Evolutionary conservation across 1,140 invertebrate species (phyloP).

Genomic region (Zelostemma sp.): DNA sequence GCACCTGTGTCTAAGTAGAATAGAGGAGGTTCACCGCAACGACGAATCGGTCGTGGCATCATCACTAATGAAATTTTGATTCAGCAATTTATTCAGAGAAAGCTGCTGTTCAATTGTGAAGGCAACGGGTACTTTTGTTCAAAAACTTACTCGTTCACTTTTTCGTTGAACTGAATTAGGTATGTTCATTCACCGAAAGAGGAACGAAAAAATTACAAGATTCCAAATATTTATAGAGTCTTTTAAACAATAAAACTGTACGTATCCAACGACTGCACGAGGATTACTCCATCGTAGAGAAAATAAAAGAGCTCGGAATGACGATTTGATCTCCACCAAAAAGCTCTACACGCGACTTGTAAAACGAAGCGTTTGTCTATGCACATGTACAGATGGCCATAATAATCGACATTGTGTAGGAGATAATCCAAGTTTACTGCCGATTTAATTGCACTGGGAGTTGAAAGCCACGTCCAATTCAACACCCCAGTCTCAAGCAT

Average conservation of each 20-base stretch:
- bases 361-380: constrained; percentile 12
- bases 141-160: neutral
- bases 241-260: too few relatives aligned
- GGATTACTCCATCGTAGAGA: too few relatives aligned
- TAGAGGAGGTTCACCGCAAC: neutral
- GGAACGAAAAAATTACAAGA: too few relatives aligned
- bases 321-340: constrained; percentile 24
- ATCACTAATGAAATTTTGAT: constrained; percentile 34
- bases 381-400: constrained; percentile 17
- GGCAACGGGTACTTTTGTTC: neutral
- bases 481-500: constrained; percentile 34
- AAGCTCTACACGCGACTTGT: constrained; percentile 34
- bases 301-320: constrained; percentile 17
- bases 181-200: too few relatives aligned
- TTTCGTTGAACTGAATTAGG: neutral
- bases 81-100: constrained; percentile 25
- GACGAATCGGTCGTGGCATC: constrained; percentile 13
- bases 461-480: constrained; percentile 41
- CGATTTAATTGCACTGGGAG: constrained; percentile 41
- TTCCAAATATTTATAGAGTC: too few relatives aligned
- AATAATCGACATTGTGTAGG: constrained; percentile 38
- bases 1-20: constrained; percentile 11
- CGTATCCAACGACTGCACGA: too few relatives aligned
- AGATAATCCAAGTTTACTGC: constrained; percentile 44
- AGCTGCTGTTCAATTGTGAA: neutral